Conservation (phyloP, 2,797 vertebrate species). For the Sebastes iracundus region DNA sequence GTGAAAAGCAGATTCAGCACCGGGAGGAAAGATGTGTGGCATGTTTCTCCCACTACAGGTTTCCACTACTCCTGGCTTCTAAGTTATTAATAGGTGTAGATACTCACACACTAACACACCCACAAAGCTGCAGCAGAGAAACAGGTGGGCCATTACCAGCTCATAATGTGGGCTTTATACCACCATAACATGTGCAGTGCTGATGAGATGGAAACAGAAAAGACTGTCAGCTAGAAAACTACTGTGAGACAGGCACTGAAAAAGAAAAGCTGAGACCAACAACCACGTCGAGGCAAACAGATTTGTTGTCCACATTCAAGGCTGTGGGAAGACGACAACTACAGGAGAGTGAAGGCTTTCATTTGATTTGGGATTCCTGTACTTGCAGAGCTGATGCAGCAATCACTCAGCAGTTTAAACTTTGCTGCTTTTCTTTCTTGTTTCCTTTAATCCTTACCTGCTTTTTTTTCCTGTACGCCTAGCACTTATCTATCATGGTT, state of each 20-base stretch:
- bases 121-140: conserved; percentile 8
- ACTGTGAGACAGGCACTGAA: not conserved
- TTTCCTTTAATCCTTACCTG: not conserved
- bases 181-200: not conserved
- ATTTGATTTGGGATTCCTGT: not conserved
- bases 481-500: not conserved
- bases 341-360: conserved; percentile 3
- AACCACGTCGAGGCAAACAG: not conserved
- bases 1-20: conserved; percentile 15
- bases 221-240: conserved; percentile 9
- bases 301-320: not conserved
- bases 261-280: conserved; percentile 5
- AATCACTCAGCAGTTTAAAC: not conserved
- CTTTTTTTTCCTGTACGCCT: not conserved
- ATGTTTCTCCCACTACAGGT: not conserved
- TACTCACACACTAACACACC: not conserved
- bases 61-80: not conserved
- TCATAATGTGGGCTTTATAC: conserved; percentile 5
- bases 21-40: conserved; percentile 1
- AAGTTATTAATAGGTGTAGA: conserved; percentile 17
- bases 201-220: conserved; percentile 27
- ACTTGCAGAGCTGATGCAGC: not conserved
- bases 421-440: not conserved
- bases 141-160: conserved; percentile 43
- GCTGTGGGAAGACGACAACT: not conserved